Evolutionary conservation across 30 jellyfish, hydroid and myxozoan species (phyloP).

Genomic region (Aurelia sp.): DNA sequence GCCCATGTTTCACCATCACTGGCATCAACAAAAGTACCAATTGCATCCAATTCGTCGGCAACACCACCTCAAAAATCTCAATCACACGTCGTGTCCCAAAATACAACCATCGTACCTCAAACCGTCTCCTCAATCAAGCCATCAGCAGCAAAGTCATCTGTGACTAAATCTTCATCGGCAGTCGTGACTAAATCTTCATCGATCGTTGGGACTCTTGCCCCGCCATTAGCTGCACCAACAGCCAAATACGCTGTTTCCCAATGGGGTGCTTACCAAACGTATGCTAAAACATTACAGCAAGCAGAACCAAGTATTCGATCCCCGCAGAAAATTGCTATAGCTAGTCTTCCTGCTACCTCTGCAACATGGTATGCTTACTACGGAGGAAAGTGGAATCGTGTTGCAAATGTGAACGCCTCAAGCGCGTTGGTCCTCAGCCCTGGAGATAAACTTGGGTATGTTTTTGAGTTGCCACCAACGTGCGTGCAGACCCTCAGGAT

Average conservation of each 20-base stretch:
- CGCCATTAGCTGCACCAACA: slow-evolving; percentile 9
- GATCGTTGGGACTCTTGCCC: background rate
- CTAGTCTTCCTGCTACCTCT: background rate
- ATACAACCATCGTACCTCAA: background rate
- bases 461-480: background rate
- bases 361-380: slow-evolving; percentile 26
- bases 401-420: background rate
- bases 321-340: slow-evolving; percentile 19
- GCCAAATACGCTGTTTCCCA: background rate
- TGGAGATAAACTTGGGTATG: slow-evolving; percentile 46
- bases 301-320: slow-evolving; percentile 17
- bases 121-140: background rate
- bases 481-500: no score
- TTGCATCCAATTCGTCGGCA: background rate
- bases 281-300: slow-evolving; percentile 1
- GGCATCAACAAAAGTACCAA: background rate
- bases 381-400: slow-evolving; percentile 23
- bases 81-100: no score
- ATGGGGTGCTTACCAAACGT: background rate
- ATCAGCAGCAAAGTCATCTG: slow-evolving; percentile 1
- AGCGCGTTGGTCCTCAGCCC: slow-evolving; percentile 41
- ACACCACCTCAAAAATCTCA: background rate
- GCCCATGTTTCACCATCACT: slow-evolving; percentile 4
- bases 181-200: background rate
- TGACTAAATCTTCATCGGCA: background rate